phyloP scores from a whole-genome alignment of 2,797 vertebrate genomes.

The Brotogeris chrysoptera region DNA sequence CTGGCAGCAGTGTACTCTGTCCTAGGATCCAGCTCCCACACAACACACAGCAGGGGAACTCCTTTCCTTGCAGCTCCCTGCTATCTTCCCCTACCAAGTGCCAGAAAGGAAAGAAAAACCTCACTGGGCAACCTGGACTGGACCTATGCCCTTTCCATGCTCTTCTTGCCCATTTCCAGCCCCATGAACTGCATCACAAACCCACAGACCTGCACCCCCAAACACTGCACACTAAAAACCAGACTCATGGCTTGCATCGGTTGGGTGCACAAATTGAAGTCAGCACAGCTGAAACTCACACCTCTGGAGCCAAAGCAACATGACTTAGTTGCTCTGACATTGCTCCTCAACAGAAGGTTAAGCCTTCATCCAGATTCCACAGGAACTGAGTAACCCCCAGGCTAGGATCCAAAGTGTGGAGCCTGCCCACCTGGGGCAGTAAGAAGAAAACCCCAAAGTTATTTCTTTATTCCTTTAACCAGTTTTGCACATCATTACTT shows the following conservation, averaged over 20 bases:
- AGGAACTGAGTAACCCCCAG: not conserved
- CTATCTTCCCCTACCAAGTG: not conserved
- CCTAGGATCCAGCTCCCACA: slow-evolving; percentile 33
- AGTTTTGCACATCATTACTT: not conserved
- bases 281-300: not conserved
- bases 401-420: not conserved
- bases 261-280: not conserved
- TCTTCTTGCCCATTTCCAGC: not conserved
- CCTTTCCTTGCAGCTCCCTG: not conserved
- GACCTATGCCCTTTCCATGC: not conserved
- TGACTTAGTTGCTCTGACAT: not conserved
- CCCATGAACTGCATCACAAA: not conserved
- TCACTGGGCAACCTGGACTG: not conserved
- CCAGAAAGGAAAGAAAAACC: not conserved
- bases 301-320: not conserved
- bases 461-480: not conserved
- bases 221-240: not conserved
- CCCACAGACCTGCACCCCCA: not conserved
- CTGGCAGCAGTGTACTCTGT: not conserved
- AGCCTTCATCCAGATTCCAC: not conserved
- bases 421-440: not conserved
- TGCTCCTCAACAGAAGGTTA: not conserved
- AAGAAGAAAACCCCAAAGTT: not conserved
- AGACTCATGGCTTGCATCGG: not conserved
- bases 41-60: not conserved